A percentile compares a stretch with the other conserved stretches of the same genome.
These are phyloP conservation scores for Caenorhabditis becei DNA, from an alignment of 2,888 invertebrate species.

Conservation along the genomic window DNA sequence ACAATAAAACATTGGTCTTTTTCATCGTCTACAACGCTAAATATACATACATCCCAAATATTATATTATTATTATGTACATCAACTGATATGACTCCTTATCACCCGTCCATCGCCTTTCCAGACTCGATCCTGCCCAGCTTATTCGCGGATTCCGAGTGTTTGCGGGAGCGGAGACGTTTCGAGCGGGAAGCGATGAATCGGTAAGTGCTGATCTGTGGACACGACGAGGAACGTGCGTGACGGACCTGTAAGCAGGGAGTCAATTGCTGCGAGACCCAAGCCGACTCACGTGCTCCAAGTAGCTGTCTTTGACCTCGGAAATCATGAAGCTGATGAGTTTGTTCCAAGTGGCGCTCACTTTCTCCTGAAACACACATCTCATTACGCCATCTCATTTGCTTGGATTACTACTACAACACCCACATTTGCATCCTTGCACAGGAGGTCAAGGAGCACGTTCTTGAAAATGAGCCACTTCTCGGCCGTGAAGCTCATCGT, in stretches of 20 bases:
- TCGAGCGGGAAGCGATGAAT: slow-evolving; percentile 58
- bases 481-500: slow-evolving; percentile 79
- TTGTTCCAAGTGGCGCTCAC: slow-evolving; percentile 74
- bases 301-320: slow-evolving; percentile 79
- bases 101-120: slow-evolving; percentile 56
- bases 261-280: neutral
- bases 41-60: slow-evolving; percentile 19
- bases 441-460: slow-evolving; percentile 72
- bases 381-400: slow-evolving; percentile 23
- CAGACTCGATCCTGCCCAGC: slow-evolving; percentile 52
- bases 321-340: slow-evolving; percentile 78
- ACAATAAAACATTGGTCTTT: slow-evolving; percentile 35
- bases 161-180: slow-evolving; percentile 53
- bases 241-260: slow-evolving; percentile 70
- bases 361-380: slow-evolving; percentile 68
- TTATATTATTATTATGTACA: slow-evolving; percentile 20
- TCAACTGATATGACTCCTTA: slow-evolving; percentile 30
- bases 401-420: slow-evolving; percentile 43
- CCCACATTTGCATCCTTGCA: slow-evolving; percentile 67
- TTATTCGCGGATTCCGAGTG: slow-evolving; percentile 61
- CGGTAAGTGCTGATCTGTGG: slow-evolving; percentile 70
- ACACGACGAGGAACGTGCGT: slow-evolving; percentile 77
- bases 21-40: slow-evolving; percentile 21
- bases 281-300: slow-evolving; percentile 73
- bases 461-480: slow-evolving; percentile 80